Percentiles rank a stretch among this genome's conserved stretches.
Conservation (phyloP, 2,113 vertebrate genomes). For the Gorsachius goisagi region DNA sequence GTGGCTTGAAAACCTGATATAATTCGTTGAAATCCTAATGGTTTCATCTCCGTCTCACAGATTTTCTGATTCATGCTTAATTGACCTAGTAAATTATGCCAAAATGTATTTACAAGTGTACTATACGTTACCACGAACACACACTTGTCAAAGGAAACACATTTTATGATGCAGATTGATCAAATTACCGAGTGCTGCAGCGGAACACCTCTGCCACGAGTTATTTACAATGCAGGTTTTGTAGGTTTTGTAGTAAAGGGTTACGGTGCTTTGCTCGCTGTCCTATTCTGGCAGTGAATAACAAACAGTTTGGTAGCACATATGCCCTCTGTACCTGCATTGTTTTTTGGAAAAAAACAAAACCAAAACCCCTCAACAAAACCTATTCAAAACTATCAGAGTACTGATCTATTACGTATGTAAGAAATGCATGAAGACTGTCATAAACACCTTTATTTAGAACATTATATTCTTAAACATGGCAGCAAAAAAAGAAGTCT, state of each 20-base stretch:
- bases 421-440: background rate
- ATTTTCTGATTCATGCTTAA: constrained; percentile 49
- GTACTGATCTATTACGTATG: background rate
- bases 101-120: background rate
- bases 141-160: constrained; percentile 12
- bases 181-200: constrained; percentile 11
- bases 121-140: background rate
- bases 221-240: background rate
- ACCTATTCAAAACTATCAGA: background rate
- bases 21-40: constrained; percentile 15
- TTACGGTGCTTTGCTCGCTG: background rate
- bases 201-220: background rate
- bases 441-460: background rate
- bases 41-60: background rate
- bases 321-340: fast-evolving
- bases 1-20: background rate
- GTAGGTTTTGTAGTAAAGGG: background rate
- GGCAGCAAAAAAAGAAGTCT: background rate
- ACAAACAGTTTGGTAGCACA: background rate
- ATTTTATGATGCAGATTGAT: constrained; percentile 38
- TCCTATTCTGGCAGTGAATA: background rate
- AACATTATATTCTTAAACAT: background rate
- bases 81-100: constrained; percentile 49
- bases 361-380: background rate
- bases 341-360: background rate